Conservation (phyloP, 2,888 invertebrate species). For the Baccha elongata region DNA sequence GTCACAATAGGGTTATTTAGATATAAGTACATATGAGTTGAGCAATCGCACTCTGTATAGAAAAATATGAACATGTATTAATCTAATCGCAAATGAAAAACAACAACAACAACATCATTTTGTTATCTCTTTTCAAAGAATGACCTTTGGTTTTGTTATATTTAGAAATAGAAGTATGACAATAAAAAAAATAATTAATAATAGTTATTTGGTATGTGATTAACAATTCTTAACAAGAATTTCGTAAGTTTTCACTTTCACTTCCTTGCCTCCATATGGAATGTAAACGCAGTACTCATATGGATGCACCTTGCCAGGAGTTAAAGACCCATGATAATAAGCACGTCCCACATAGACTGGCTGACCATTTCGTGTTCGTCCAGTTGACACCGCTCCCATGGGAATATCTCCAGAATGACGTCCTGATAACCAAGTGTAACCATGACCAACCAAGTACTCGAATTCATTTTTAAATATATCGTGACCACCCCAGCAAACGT, state of each 20-base stretch:
- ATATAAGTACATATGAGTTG: too few relatives aligned
- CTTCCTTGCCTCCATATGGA: constrained; percentile 83
- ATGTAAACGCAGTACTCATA: constrained; percentile 83
- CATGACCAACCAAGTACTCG: constrained; percentile 84
- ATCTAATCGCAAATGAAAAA: too few relatives aligned
- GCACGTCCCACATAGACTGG: constrained; percentile 84
- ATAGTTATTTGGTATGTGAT: neutral
- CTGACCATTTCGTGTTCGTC: constrained; percentile 82
- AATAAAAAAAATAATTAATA: too few relatives aligned
- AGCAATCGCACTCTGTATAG: too few relatives aligned
- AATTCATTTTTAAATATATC: constrained; percentile 84
- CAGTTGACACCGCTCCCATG: constrained; percentile 83
- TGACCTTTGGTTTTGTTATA: neutral
- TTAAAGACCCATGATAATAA: constrained; percentile 84
- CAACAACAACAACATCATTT: too few relatives aligned
- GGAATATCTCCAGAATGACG: constrained; percentile 83
- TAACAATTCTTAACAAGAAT: constrained; percentile 76
- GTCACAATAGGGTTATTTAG: too few relatives aligned
- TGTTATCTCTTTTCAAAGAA: too few relatives aligned
- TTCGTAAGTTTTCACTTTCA: constrained; percentile 81
- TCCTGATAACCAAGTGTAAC: constrained; percentile 83
- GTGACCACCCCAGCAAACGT: constrained; percentile 84
- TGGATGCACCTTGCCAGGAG: constrained; percentile 84
- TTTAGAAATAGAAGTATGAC: too few relatives aligned
- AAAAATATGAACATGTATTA: too few relatives aligned